Base-by-base conservation (phyloP, 2,113 vertebrate species). In the human (Homo sapiens) region DNA sequence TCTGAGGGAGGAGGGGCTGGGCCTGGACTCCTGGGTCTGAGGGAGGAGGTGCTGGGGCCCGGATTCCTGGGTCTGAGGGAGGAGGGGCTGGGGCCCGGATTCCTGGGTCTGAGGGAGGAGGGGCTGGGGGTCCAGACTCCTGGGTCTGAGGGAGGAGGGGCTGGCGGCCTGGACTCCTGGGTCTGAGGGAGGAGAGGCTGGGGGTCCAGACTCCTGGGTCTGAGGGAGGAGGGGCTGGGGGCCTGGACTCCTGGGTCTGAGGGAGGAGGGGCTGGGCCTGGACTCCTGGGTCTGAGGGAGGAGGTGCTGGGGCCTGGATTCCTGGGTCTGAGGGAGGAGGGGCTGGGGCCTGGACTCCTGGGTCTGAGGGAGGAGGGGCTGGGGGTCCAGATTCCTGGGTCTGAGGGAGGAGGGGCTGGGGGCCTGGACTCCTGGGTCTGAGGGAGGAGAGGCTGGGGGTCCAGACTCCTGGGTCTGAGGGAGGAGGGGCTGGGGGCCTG, bases 281-380 rank as follows among this genome's bases (percentile, higher is more conserved):
- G 43, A 23, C 3, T 23, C 22, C 35, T 59, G 14, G 14, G 52
- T 17, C 32, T 61, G 48, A 79, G 72, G 83, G 40, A 96, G 97
- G 99, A 99, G 16, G 98, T 99, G 32, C 16, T 4, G 12, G 38
- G 38, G 25, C 3, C 12, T 9, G 27, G 40, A 25, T 0, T 3
- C 25, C 48, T 4, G 1, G 55, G 6, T 38, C 66, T 76, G 38
- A 38, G 3, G 38, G 38, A 38, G 38, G 38, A 38, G 38, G 38
- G 38, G 2, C 38, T 38, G 38, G 38, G 38, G n/a, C 38, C 38
- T 38, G 38, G 38, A 38, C 38, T 38, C 38, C 38, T 2, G 38
- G 38, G 38, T 38, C 38, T 38, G 38, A 38, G 38, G 38, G 38
- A 38, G 38, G 38, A 38, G 38, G 38, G 2, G 38, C 38, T 38